Percentiles rank a stretch among this genome's conserved stretches.
Evolutionary conservation across 2,797 vertebrate genomes (phyloP).

Genomic region (Mus caroli): DNA sequence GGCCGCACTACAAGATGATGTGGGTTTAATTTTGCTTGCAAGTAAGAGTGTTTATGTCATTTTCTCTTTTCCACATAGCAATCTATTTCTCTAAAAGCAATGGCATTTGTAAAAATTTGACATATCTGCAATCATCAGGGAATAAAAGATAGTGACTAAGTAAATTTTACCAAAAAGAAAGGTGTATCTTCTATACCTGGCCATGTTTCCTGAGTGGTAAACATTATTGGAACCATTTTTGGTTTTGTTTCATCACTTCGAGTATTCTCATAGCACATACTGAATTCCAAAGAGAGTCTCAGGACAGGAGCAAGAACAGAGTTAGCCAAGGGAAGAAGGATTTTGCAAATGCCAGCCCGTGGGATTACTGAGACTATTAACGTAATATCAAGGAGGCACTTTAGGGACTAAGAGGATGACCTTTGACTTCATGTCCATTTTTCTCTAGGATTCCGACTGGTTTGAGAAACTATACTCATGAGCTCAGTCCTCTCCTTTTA

Average conservation of each 20-base stretch:
- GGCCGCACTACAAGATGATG: not conserved
- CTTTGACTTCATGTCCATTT: conserved; percentile 57
- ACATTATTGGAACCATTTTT: not conserved
- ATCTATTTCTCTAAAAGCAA: conserved; percentile 6
- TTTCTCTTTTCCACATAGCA: not conserved
- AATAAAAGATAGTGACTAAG: not conserved
- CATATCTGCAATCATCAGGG: not conserved
- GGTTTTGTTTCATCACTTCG: not conserved
- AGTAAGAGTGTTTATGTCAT: not conserved
- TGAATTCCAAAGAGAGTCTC: conserved; percentile 1
- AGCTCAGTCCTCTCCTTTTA: conserved; percentile 2
- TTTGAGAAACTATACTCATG: conserved; percentile 33
- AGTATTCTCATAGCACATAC: not conserved
- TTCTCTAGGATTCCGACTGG: conserved; percentile 2
- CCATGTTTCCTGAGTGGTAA: not conserved
- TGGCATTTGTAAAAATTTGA: not conserved
- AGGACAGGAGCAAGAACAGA: not conserved
- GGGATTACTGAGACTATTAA: not conserved
- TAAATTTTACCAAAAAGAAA: conserved; percentile 43
- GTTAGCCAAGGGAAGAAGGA: not conserved
- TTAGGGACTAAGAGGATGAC: conserved; percentile 9
- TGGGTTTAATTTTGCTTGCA: not conserved
- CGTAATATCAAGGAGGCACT: not conserved
- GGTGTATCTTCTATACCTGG: not conserved
- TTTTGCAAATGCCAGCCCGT: not conserved